Percentiles rank a stretch among this genome's conserved stretches.
These are phyloP conservation scores for Hirtodrosophila confusa DNA, from an alignment of 2,888 invertebrate genomes.

Conservation along the genomic window DNA sequence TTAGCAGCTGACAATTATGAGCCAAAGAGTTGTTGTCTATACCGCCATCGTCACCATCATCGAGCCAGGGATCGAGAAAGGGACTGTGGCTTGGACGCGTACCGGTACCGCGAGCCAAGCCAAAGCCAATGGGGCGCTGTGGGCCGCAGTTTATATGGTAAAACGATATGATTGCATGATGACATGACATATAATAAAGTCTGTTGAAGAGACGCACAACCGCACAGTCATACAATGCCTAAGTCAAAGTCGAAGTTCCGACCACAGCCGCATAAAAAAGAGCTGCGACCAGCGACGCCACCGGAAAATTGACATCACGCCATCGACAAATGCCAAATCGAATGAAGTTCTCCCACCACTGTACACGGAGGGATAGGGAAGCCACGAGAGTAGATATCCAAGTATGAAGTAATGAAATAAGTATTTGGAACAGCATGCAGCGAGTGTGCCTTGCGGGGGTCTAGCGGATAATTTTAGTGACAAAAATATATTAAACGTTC, in stretches of 20 bases:
- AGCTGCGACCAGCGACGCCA: conserved; percentile 51
- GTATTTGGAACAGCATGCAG: conserved; percentile 35
- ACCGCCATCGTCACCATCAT: too few species aligned
- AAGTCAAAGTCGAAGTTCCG: conserved; percentile 5
- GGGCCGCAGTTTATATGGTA: conserved; percentile 61
- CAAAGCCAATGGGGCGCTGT: conserved; percentile 48
- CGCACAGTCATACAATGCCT: conserved; percentile 1
- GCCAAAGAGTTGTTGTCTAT: conserved; percentile 28
- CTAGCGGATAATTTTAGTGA: conserved; percentile 62
- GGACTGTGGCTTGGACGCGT: background rate
- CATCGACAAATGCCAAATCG: conserved; percentile 44
- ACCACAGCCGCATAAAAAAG: conserved; percentile 20
- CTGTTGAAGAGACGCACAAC: conserved; percentile 20
- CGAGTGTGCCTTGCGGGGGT: conserved; percentile 47
- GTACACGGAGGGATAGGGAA: conserved; percentile 1
- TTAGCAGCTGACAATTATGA: conserved; percentile 48
- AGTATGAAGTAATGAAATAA: conserved; percentile 51
- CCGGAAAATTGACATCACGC: conserved; percentile 73
- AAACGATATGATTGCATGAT: conserved; percentile 76
- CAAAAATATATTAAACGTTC: conserved; percentile 39
- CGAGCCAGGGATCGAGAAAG: background rate
- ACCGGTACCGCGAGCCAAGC: conserved; percentile 19
- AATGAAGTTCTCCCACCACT: conserved; percentile 4
- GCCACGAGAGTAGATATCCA: conserved; percentile 15
- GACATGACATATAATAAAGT: conserved; percentile 65